These are phyloP conservation scores for Copsychus sechellarum DNA, from an alignment of 2,113 vertebrate genomes.

Conservation along the genomic window DNA sequence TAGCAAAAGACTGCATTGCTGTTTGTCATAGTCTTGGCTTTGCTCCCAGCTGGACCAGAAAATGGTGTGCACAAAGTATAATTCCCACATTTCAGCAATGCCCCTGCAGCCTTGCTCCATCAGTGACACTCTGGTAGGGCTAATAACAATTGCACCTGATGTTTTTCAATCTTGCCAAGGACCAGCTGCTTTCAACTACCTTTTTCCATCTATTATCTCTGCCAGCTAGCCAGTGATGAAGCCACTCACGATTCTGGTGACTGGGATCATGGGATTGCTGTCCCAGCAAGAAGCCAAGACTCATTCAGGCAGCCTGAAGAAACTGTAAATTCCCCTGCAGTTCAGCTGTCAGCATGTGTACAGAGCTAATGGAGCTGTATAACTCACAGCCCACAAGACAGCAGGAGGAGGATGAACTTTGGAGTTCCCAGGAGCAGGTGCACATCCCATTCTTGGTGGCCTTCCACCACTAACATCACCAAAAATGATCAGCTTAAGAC, in stretches of 20 bases:
- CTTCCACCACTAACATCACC: background rate
- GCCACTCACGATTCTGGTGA: background rate
- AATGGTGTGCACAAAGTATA: background rate
- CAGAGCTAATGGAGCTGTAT: background rate
- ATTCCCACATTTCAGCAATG: background rate
- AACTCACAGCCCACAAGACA: rapidly evolving
- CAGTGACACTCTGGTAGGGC: background rate
- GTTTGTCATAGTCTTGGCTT: background rate
- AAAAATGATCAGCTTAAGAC: background rate
- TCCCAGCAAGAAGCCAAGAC: background rate
- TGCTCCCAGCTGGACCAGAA: background rate
- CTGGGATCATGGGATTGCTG: background rate
- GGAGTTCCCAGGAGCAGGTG: background rate
- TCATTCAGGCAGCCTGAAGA: background rate
- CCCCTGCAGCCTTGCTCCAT: background rate
- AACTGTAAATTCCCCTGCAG: background rate
- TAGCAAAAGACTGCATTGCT: background rate
- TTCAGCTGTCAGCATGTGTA: background rate
- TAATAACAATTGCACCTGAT: background rate
- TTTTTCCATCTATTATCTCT: background rate
- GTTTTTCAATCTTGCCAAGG: background rate
- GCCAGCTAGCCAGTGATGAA: background rate
- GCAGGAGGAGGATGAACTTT: background rate
- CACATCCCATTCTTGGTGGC: background rate
- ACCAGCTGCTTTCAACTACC: background rate